These are phyloP conservation scores for Jordanella pulchra DNA, from an alignment of 2,797 vertebrate species.

Conservation along the genomic window DNA sequence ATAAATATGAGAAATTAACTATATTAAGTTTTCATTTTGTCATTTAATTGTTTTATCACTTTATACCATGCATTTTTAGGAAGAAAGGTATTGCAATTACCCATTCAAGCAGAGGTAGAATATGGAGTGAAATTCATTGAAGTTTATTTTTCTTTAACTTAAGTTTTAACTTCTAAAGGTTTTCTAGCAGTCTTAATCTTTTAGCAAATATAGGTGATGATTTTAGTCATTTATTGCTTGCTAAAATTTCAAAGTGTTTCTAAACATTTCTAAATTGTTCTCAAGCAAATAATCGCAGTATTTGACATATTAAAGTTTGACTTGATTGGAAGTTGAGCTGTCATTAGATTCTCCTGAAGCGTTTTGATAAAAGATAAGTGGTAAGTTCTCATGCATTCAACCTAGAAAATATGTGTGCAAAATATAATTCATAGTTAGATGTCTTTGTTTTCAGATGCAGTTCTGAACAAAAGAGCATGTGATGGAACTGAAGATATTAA, in stretches of 20 bases:
- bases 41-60: neutral
- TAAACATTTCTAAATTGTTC: neutral
- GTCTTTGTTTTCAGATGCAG: constrained; percentile 21
- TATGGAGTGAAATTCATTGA: too few relatives aligned
- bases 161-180: neutral
- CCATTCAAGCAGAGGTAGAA: neutral
- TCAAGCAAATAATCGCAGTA: neutral
- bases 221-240: neutral
- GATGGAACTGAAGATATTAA: constrained; percentile 65
- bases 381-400: neutral
- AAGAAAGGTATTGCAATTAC: neutral
- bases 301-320: neutral
- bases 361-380: neutral
- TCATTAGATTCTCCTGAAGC: neutral
- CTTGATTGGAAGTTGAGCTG: neutral
- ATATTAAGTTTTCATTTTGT: neutral
- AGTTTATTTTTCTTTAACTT: too few relatives aligned
- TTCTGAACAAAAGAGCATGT: constrained; percentile 34
- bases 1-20: neutral
- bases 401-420: neutral
- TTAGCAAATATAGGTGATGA: neutral
- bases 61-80: neutral
- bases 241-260: neutral
- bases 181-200: neutral
- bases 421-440: constrained; percentile 37